Percentiles rank a stretch among this genome's conserved stretches.
These are phyloP conservation scores for Porites divaricata DNA, from an alignment of 92 coral and sea anemone species.

Conservation along the genomic window DNA sequence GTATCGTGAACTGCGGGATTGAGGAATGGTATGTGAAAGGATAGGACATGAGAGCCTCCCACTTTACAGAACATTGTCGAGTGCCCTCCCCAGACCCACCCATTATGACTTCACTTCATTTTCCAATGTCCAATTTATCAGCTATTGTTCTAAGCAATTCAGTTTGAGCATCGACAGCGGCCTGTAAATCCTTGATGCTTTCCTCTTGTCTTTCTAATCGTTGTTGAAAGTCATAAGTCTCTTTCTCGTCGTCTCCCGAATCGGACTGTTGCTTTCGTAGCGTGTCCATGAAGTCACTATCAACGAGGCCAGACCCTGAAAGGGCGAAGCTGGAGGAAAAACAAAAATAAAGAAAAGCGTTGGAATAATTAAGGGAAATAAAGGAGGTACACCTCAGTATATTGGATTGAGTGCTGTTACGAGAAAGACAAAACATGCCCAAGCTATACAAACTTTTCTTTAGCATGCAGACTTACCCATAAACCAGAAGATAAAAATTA, in stretches of 20 bases:
- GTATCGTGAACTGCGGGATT: too few relatives aligned
- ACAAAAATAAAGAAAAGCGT: background rate
- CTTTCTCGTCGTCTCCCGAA: slow-evolving; percentile 3
- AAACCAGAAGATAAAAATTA: too few relatives aligned
- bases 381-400: background rate
- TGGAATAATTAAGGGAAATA: too few relatives aligned
- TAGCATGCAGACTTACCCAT: too few relatives aligned
- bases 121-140: slow-evolving; percentile 53
- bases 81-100: too few relatives aligned
- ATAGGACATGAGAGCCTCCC: too few relatives aligned
- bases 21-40: too few relatives aligned
- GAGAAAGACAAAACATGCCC: too few relatives aligned
- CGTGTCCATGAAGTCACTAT: slow-evolving; percentile 27
- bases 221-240: slow-evolving; percentile 33
- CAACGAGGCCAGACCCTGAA: slow-evolving; percentile 30
- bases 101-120: background rate
- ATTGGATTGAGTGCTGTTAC: background rate
- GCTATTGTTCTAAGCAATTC: slow-evolving; percentile 64
- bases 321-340: slow-evolving; percentile 13
- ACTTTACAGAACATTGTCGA: too few relatives aligned
- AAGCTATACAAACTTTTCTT: too few relatives aligned
- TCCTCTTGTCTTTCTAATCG: slow-evolving; percentile 60
- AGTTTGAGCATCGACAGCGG: slow-evolving; percentile 70
- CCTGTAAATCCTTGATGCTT: slow-evolving; percentile 59
- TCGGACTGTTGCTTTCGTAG: slow-evolving; percentile 5